phyloP scores from a whole-genome alignment of 2,797 vertebrate genomes.

The Tragopan temminckii region DNA sequence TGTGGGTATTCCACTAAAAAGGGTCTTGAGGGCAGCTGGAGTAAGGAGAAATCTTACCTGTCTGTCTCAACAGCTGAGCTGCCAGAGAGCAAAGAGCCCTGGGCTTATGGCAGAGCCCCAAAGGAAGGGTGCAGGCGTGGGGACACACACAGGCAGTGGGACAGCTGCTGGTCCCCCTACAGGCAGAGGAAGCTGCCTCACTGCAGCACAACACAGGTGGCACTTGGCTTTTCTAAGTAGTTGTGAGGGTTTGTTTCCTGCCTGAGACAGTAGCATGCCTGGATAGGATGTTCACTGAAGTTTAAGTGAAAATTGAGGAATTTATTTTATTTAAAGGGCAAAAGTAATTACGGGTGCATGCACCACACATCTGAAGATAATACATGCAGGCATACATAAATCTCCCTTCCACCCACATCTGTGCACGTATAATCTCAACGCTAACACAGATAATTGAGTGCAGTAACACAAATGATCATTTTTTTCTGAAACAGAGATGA shows the following conservation, averaged over 20 bases:
- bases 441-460: neutral
- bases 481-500: slow-evolving; percentile 49
- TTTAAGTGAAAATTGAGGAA: neutral
- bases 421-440: neutral
- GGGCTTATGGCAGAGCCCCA: neutral
- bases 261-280: neutral
- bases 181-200: neutral
- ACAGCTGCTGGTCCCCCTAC: neutral
- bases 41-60: accelerated
- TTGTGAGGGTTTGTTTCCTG: neutral
- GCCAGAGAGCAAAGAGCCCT: neutral
- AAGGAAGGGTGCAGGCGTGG: neutral
- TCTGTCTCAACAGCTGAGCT: neutral
- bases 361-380: neutral
- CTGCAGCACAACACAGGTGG: neutral
- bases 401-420: neutral
- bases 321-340: neutral
- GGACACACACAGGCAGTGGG: accelerated
- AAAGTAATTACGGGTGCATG: neutral
- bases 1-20: neutral
- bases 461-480: neutral
- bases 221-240: neutral
- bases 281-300: neutral
- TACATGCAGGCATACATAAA: neutral
- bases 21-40: neutral